Conservation (phyloP, 1,140 invertebrate genomes). For the Homalodisca vitripennis region DNA sequence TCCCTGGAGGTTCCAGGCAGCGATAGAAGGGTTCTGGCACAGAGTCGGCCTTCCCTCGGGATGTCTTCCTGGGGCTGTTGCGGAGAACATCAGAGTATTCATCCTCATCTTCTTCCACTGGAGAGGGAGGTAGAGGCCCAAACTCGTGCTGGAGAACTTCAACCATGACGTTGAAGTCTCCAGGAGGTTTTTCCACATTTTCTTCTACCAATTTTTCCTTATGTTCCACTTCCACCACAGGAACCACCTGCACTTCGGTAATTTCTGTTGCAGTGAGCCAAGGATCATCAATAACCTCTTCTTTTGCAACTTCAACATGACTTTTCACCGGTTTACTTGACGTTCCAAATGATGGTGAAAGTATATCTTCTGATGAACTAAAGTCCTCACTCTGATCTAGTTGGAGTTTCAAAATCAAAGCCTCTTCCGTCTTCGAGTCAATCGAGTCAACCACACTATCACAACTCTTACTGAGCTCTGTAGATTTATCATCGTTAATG, state of each 20-base stretch:
- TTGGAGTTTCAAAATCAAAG: conserved; percentile 20
- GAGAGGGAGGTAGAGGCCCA: conserved; percentile 74
- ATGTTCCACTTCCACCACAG: conserved; percentile 33
- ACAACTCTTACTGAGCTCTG: conserved; percentile 20
- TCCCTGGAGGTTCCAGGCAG: conserved; percentile 41
- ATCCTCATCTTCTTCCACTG: conserved; percentile 72
- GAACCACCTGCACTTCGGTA: conserved; percentile 38
- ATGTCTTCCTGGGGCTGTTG: conserved; percentile 45
- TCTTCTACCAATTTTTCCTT: conserved; percentile 16
- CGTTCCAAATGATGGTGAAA: not conserved
- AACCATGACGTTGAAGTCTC: conserved; percentile 42
- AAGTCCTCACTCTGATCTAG: conserved; percentile 9
- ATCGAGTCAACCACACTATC: conserved; percentile 17
- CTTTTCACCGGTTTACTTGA: conserved; percentile 19
- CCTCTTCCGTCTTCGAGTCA: conserved; percentile 8
- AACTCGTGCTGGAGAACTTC: conserved; percentile 58
- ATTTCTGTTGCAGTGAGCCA: conserved; percentile 39
- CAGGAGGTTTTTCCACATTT: conserved; percentile 37
- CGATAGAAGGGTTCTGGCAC: conserved; percentile 48
- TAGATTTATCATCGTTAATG: not conserved
- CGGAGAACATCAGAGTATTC: conserved; percentile 67
- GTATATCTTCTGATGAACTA: conserved; percentile 10
- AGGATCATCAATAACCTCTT: conserved; percentile 34
- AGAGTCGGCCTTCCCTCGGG: conserved; percentile 49
- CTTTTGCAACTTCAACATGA: conserved; percentile 31